These are phyloP conservation scores for Heliconius erato DNA, from an alignment of 2,888 invertebrate genomes.

Conservation along the genomic window DNA sequence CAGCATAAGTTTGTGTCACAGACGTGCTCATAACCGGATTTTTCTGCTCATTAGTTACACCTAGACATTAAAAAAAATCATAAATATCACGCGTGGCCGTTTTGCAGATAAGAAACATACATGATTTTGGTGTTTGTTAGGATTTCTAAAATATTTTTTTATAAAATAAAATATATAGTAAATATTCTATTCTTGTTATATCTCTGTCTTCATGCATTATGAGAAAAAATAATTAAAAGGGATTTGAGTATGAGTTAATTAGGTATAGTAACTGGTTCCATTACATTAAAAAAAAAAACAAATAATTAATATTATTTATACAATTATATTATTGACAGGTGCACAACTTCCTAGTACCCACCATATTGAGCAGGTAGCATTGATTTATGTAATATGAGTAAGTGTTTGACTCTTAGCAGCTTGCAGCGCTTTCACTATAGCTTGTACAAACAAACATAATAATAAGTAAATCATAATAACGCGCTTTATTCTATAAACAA, in stretches of 20 bases:
- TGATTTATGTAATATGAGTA: conserved; percentile 55
- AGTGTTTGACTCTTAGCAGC: conserved; percentile 29
- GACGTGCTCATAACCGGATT: conserved; percentile 51
- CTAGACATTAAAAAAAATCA: conserved; percentile 38
- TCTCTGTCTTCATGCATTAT: not conserved
- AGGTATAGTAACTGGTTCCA: no score
- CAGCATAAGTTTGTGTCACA: conserved; percentile 39
- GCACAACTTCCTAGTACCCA: conserved; percentile 14
- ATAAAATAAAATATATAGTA: no score
- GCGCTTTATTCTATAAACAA: conserved; percentile 36
- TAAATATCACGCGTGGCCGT: conserved; percentile 45
- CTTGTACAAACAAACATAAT: not conserved
- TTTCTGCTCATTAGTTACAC: conserved; percentile 37
- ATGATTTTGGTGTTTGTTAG: not conserved
- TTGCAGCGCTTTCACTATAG: conserved; percentile 14
- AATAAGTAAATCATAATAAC: conserved; percentile 15
- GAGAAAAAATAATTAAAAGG: not conserved
- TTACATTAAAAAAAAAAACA: no score
- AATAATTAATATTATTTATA: not conserved
- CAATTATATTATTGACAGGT: conserved; percentile 14
- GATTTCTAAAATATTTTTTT: not conserved
- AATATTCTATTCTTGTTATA: not conserved
- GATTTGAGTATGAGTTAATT: no score
- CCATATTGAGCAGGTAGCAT: conserved; percentile 54
- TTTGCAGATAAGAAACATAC: conserved; percentile 32